A percentile compares a stretch with the other conserved stretches of the same genome.
Conservation (phyloP, 2,113 vertebrate genomes). For the Helogale parvula region DNA sequence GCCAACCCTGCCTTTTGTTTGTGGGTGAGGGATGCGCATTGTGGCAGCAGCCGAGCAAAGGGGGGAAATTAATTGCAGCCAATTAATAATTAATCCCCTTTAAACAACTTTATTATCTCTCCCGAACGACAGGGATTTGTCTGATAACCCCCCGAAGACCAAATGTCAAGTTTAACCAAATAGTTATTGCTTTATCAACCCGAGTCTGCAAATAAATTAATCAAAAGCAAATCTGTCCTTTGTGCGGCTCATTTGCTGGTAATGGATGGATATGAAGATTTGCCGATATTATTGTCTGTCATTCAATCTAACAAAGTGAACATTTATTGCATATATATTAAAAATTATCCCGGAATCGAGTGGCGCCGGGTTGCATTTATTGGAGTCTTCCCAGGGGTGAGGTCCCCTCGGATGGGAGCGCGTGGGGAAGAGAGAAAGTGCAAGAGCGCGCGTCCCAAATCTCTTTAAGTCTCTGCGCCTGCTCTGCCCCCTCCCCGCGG, state of each 20-base stretch:
- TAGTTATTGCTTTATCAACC: constrained; percentile 99
- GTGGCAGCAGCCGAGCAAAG: constrained; percentile 79
- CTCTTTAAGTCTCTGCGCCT: constrained; percentile 84
- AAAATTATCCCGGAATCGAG: constrained; percentile 99
- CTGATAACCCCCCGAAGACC: constrained; percentile 92
- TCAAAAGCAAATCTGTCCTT: constrained; percentile 94
- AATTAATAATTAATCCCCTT: constrained; percentile 94
- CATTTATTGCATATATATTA: constrained; percentile 99
- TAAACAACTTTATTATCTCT: constrained; percentile 89
- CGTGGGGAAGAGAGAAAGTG: constrained; percentile 67
- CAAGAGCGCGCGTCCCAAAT: constrained; percentile 83
- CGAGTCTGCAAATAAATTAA: constrained; percentile 98
- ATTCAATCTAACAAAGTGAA: constrained; percentile 99
- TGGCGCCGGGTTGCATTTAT: constrained; percentile 95
- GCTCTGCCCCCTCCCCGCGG: constrained; percentile 45
- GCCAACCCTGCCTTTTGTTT: constrained; percentile 82
- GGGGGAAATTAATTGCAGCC: constrained; percentile 91
- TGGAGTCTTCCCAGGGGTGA: constrained; percentile 98
- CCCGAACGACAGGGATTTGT: constrained; percentile 87
- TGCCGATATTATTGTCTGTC: constrained; percentile 99
- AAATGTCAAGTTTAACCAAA: constrained; percentile 93
- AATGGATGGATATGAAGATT: constrained; percentile 98
- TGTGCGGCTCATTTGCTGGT: constrained; percentile 93
- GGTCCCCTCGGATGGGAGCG: constrained; percentile 91
- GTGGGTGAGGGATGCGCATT: constrained; percentile 75